A percentile compares a stretch with the other conserved stretches of the same genome.
These are phyloP conservation scores for Phalacrocorax brasilianus DNA, from an alignment of 2,113 vertebrate species.

Conservation along the genomic window DNA sequence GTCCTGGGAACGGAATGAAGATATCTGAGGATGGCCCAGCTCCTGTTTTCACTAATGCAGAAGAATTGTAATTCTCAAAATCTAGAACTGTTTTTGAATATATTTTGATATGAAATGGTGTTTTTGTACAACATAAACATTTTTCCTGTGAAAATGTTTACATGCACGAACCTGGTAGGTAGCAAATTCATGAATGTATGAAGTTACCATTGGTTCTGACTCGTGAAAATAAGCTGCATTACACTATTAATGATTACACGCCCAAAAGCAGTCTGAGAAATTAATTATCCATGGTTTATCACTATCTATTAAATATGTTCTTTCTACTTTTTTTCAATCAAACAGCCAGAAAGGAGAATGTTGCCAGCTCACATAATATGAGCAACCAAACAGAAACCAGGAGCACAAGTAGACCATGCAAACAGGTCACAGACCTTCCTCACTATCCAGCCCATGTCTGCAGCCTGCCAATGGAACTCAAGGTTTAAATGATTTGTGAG, in stretches of 20 bases:
- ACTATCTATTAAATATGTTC: neutral
- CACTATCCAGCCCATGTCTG: neutral
- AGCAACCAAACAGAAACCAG: neutral
- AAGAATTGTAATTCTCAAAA: neutral
- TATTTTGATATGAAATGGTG: neutral
- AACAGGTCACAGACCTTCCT: neutral
- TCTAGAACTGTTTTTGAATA: neutral
- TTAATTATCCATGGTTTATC: neutral
- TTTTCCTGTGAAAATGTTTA: neutral
- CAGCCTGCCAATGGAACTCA: neutral
- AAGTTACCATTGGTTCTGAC: neutral
- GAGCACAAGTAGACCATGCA: neutral
- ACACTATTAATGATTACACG: neutral
- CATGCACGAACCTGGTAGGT: neutral
- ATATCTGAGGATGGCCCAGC: neutral
- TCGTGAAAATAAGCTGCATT: neutral
- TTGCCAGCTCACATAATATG: neutral
- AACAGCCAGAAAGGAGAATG: neutral
- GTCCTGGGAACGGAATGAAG: neutral
- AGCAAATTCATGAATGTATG: neutral
- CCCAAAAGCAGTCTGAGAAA: neutral
- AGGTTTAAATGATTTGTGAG: neutral
- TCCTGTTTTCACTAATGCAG: neutral
- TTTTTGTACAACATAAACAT: neutral
- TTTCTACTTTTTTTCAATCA: neutral